phyloP scores from a whole-genome alignment of 2,888 invertebrate species.

The Pristionchus arcanus region DNA sequence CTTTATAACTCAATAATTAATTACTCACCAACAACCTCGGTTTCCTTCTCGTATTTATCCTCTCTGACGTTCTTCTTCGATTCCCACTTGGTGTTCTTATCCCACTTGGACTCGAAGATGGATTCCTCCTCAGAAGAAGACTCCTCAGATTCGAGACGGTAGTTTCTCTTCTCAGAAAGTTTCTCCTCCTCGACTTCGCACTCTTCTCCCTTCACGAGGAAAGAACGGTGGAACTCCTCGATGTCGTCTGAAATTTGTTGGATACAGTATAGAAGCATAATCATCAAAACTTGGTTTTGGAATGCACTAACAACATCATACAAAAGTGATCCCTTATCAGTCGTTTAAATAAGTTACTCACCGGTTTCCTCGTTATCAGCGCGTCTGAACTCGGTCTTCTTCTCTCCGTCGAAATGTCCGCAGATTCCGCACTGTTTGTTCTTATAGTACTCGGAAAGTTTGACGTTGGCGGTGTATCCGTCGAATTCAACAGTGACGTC shows the following conservation, averaged over 20 bases:
- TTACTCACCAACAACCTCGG: neutral
- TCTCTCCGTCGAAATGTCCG: slow-evolving; percentile 41
- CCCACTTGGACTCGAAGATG: neutral
- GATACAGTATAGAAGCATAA: too few relatives aligned
- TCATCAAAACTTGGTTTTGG: neutral
- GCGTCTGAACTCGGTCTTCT: slow-evolving; percentile 49
- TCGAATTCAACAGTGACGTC: slow-evolving; percentile 53
- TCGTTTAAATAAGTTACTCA: neutral
- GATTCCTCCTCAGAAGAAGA: slow-evolving; percentile 12
- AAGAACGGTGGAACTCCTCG: slow-evolving; percentile 56
- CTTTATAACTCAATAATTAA: too few relatives aligned
- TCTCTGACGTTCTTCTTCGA: slow-evolving; percentile 40
- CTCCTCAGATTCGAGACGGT: slow-evolving; percentile 28
- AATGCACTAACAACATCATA: neutral
- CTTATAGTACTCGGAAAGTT: slow-evolving; percentile 50
- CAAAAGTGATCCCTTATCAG: neutral
- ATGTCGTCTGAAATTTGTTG: slow-evolving; percentile 39
- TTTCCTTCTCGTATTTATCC: neutral
- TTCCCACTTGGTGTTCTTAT: neutral
- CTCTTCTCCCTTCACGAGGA: slow-evolving; percentile 56
- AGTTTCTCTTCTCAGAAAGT: neutral
- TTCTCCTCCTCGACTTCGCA: slow-evolving; percentile 55
- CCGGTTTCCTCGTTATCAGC: slow-evolving; percentile 60
- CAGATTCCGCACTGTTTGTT: slow-evolving; percentile 52
- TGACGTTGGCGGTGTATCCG: slow-evolving; percentile 53